phyloP scores from a whole-genome alignment of 2,113 vertebrate species.

The Trematomus loennbergii region DNA sequence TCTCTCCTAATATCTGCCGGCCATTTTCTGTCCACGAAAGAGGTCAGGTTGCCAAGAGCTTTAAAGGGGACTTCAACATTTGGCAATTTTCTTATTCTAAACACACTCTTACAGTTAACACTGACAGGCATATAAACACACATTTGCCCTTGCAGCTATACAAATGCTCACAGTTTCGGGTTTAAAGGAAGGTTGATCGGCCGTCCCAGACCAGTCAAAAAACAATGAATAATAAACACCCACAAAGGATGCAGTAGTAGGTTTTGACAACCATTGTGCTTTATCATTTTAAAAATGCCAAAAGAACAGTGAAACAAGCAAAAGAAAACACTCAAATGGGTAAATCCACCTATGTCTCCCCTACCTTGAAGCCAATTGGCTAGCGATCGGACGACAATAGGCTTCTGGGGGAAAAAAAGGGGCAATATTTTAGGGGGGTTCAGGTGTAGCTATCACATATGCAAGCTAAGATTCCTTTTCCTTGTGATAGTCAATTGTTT shows the following conservation, averaged over 20 bases:
- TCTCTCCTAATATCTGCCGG: neutral
- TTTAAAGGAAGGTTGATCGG: constrained; percentile 11
- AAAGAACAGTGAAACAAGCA: neutral
- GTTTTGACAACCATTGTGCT: neutral
- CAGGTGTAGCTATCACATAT: no score
- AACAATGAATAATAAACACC: constrained; percentile 20
- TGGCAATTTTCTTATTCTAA: constrained; percentile 5
- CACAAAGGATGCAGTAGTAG: neutral
- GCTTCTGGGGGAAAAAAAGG: no score
- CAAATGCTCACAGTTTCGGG: constrained; percentile 3
- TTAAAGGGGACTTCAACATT: constrained; percentile 8
- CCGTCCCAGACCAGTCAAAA: neutral
- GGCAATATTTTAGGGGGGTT: no score
- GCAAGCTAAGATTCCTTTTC: no score
- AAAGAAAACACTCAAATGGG: neutral
- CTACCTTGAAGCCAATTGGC: no score
- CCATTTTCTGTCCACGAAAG: constrained; percentile 17
- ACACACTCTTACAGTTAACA: neutral
- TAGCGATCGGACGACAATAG: no score
- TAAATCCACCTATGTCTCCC: neutral
- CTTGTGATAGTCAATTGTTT: no score
- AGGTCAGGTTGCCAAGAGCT: constrained; percentile 6
- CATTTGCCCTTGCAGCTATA: neutral
- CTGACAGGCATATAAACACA: neutral
- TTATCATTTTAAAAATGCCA: neutral